Evolutionary conservation across 2,113 vertebrate genomes (phyloP).

Genomic region (Lagopus muta): DNA sequence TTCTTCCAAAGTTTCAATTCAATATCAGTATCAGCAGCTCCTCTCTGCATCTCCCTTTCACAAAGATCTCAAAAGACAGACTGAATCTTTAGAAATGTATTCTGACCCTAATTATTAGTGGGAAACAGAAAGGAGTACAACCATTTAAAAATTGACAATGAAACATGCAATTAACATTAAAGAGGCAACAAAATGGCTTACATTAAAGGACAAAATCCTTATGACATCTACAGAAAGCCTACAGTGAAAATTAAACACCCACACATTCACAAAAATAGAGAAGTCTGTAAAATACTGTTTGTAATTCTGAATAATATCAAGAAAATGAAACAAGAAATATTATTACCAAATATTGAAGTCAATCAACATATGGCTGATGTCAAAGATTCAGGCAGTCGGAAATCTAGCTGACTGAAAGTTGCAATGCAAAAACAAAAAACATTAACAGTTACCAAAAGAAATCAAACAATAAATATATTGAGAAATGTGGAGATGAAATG

Average conservation of each 20-base stretch:
- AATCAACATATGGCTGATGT: slow-evolving; percentile 2
- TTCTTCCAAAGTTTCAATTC: slow-evolving; percentile 49
- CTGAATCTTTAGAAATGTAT: slow-evolving; percentile 34
- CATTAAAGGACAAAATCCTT: slow-evolving; percentile 61
- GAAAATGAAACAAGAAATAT: not conserved
- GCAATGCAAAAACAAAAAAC: not conserved
- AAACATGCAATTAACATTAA: slow-evolving; percentile 70
- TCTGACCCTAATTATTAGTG: slow-evolving; percentile 25
- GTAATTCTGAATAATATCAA: not conserved
- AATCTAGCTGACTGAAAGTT: slow-evolving; percentile 16
- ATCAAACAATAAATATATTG: slow-evolving; percentile 21
- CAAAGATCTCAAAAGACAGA: slow-evolving; percentile 51
- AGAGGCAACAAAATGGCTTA: slow-evolving; percentile 9
- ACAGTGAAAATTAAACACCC: slow-evolving; percentile 32
- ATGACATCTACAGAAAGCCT: not conserved
- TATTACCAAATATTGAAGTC: slow-evolving; percentile 7
- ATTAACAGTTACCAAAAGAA: slow-evolving; percentile 28
- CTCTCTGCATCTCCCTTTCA: slow-evolving; percentile 50
- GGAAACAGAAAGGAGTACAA: slow-evolving; percentile 40
- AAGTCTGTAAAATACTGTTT: slow-evolving; percentile 55
- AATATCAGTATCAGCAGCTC: slow-evolving; percentile 27
- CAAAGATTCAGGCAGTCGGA: slow-evolving; percentile 10
- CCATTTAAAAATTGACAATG: slow-evolving; percentile 66
- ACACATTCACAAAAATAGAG: slow-evolving; percentile 6
- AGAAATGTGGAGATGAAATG: slow-evolving; percentile 19